These are phyloP conservation scores for Potamilus streckersoni DNA, from an alignment of 1,140 invertebrate species.

Conservation along the genomic window DNA sequence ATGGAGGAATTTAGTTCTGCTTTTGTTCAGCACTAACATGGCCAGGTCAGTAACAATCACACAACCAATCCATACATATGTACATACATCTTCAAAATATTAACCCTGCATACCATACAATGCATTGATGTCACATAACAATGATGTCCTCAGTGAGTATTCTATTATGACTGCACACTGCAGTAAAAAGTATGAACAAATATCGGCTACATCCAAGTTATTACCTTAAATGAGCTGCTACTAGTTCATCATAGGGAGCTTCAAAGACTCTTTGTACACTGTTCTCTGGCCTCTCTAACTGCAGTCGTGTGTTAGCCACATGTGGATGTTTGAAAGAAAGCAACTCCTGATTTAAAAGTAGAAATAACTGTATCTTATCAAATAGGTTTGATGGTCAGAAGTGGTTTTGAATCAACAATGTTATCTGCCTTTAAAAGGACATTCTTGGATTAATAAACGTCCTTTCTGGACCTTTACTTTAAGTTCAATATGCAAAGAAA, in stretches of 20 bases:
- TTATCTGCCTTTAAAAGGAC: no score
- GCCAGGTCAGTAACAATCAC: no score
- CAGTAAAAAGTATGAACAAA: no score
- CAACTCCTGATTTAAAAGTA: slow-evolving; percentile 68
- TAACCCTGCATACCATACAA: neutral
- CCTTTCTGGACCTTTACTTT: no score
- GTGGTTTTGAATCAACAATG: no score
- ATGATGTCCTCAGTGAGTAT: no score
- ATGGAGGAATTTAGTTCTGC: no score
- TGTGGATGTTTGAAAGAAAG: slow-evolving; percentile 84
- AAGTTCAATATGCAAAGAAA: no score
- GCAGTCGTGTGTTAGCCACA: slow-evolving; percentile 77
- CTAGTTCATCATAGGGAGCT: slow-evolving; percentile 83
- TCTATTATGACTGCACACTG: no score
- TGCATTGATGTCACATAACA: neutral
- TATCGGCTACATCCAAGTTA: neutral
- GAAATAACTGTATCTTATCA: neutral
- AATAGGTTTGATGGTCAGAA: no score
- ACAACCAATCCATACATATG: neutral
- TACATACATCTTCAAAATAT: neutral
- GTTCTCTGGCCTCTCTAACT: slow-evolving; percentile 77
- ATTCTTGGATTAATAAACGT: no score
- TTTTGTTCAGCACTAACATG: no score
- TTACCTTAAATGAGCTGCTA: slow-evolving; percentile 81
- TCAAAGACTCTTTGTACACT: slow-evolving; percentile 77